Evolutionary conservation across 2,888 invertebrate genomes (phyloP).

Genomic region (Pammene aurita): DNA sequence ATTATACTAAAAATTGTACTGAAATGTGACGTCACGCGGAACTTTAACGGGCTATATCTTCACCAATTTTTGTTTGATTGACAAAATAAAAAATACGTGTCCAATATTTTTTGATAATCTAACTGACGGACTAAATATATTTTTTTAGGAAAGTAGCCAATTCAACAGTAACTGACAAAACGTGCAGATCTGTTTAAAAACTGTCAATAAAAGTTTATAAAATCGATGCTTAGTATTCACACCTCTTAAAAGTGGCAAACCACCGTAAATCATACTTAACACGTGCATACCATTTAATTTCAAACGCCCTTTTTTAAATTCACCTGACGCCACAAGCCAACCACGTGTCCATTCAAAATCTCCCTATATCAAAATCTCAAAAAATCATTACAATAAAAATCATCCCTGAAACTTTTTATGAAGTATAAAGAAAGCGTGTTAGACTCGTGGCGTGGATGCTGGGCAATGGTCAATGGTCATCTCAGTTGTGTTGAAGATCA

Average conservation of each 20-base stretch:
- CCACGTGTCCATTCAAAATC: conserved; percentile 36
- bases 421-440: conserved; percentile 51
- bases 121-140: too few species aligned
- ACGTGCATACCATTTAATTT: conserved; percentile 23
- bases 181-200: neutral
- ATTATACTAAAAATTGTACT: too few species aligned
- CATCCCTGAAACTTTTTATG: conserved; percentile 12
- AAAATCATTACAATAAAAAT: conserved; percentile 36
- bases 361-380: conserved; percentile 29
- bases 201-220: neutral
- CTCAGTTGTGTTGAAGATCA: conserved; percentile 36
- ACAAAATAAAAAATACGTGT: too few species aligned
- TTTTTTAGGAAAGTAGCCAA: too few species aligned
- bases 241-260: conserved; percentile 1
- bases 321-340: conserved; percentile 28
- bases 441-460: conserved; percentile 56
- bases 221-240: conserved; percentile 12
- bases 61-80: too few species aligned
- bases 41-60: too few species aligned
- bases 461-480: conserved; percentile 47
- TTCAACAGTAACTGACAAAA: neutral
- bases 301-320: conserved; percentile 10
- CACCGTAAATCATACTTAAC: conserved; percentile 11
- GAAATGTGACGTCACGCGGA: too few species aligned
- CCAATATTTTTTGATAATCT: too few species aligned